phyloP scores from a whole-genome alignment of 2,888 invertebrate genomes.

The Junonia oenone region DNA sequence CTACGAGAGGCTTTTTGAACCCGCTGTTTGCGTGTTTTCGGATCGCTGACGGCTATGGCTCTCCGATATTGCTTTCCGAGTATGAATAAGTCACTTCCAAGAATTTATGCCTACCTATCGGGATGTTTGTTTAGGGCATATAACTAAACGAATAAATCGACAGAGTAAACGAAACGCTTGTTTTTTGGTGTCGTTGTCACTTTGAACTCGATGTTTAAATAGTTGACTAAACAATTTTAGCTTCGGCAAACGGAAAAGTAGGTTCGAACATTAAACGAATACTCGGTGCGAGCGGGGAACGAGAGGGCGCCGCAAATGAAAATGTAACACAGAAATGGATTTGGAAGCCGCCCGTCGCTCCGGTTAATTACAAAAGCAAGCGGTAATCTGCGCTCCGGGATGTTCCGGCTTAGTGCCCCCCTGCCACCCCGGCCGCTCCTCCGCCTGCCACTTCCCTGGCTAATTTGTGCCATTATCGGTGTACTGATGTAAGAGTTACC shows the following conservation, averaged over 20 bases:
- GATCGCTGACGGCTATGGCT: slow-evolving; percentile 73
- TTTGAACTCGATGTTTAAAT: slow-evolving; percentile 14
- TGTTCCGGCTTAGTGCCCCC: slow-evolving; percentile 78
- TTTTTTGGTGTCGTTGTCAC: slow-evolving; percentile 11
- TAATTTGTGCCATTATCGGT: slow-evolving; percentile 80
- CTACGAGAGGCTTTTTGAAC: slow-evolving; percentile 78
- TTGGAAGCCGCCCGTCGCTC: slow-evolving; percentile 79
- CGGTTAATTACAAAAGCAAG: slow-evolving; percentile 81
- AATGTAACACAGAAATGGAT: slow-evolving; percentile 80
- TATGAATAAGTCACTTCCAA: slow-evolving; percentile 71
- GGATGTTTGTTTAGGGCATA: slow-evolving; percentile 55
- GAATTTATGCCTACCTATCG: slow-evolving; percentile 54
- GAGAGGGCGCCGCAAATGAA: slow-evolving; percentile 74
- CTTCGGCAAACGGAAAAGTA: slow-evolving; percentile 27
- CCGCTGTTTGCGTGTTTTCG: slow-evolving; percentile 77
- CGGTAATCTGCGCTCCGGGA: slow-evolving; percentile 80
- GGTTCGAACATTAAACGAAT: slow-evolving; percentile 57
- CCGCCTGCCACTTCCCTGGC: slow-evolving; percentile 73
- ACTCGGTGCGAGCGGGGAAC: slow-evolving; percentile 59
- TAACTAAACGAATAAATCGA: slow-evolving; percentile 42
- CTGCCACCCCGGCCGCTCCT: slow-evolving; percentile 38
- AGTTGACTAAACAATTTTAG: slow-evolving; percentile 12
- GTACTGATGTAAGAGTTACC: slow-evolving; percentile 80
- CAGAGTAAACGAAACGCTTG: slow-evolving; percentile 13
- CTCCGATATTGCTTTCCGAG: slow-evolving; percentile 71